These are phyloP conservation scores for Andrena fulva DNA, from an alignment of 2,888 invertebrate genomes.

Conservation along the genomic window DNA sequence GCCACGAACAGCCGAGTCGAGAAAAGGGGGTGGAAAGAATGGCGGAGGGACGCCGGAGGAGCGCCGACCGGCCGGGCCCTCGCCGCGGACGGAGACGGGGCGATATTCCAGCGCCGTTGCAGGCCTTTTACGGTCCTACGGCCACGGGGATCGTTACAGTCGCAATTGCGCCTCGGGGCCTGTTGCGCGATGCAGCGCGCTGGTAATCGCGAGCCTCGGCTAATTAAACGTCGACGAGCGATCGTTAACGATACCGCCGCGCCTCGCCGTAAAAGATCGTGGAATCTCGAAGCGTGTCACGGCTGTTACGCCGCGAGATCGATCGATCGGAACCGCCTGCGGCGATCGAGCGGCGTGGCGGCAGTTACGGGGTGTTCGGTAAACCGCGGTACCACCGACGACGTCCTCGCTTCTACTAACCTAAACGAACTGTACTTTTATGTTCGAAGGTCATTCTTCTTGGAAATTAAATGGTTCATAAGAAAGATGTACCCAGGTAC, in stretches of 20 bases:
- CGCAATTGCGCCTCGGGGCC: conserved; percentile 69
- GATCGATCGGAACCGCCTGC: conserved; percentile 63
- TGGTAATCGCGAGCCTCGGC: conserved; percentile 70
- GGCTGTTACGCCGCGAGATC: conserved; percentile 67
- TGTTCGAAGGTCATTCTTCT: too few species aligned
- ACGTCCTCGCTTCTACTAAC: neutral
- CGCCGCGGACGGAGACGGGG: conserved; percentile 5
- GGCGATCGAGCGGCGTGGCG: conserved; percentile 20
- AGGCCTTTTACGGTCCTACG: conserved; percentile 69
- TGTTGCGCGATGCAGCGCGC: conserved; percentile 65
- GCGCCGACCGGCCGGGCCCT: neutral
- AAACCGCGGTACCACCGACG: neutral
- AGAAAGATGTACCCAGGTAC: too few species aligned
- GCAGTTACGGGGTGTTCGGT: conserved; percentile 1
- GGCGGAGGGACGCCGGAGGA: neutral
- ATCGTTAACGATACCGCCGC: conserved; percentile 75
- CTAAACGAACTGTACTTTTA: too few species aligned
- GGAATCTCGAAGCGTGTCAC: conserved; percentile 72
- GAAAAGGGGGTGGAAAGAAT: neutral
- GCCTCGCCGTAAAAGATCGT: conserved; percentile 72
- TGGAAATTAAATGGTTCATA: too few species aligned
- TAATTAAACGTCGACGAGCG: conserved; percentile 75
- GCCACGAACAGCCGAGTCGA: neutral
- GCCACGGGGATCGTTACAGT: conserved; percentile 63
- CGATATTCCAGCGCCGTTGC: conserved; percentile 17